Evolutionary conservation across 2,797 vertebrate genomes (phyloP), one percentile per base, ranked within the genome.

Genomic region (Sebastes dallii): DNA sequence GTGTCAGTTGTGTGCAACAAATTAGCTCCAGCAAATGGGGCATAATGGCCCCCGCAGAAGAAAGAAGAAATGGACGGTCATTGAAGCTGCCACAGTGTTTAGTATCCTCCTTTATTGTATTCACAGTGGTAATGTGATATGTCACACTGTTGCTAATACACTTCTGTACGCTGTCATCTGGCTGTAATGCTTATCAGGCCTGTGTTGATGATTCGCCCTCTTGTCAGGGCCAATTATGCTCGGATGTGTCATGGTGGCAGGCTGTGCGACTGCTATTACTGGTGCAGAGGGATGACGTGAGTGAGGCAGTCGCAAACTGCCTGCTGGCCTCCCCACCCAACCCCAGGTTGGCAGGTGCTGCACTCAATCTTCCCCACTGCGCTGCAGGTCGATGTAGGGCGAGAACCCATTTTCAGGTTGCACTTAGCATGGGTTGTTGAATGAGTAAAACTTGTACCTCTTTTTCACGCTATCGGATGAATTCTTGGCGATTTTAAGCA

Each of bases 81-180:
- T 95, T 96, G 87, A 96, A 96, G 96, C 96, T 96, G 97, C 98
- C 96, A 96, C 91, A 96, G 96, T 97, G 96, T 97, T 98, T 97
- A 96, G 96, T 96, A 95, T 97, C 96, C 42, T 96, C 96, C 96
- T 97, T 97, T 97, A 99, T 98, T 98, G 96, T 97, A 97, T 98
- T 98, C 97, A 96, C 96, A 96, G 97, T 96, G 95, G 98, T 99
- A 99, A 99, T 99, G 97, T 94, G 96, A 99, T 99, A 97, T 98
- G 98, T 98, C 96, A 97, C 96, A 96, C 94, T 96, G 96, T 95
- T 94, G 96, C 96, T 97, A 97, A 97, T 96, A 97, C 95, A 97
- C 96, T 96, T 98, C 97, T 97, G 97, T 97, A 95, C 95, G 97
- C 97, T 99, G 99, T 98, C 98, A 98, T 99, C 96, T 97, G 96